A percentile compares a stretch with the other conserved stretches of the same genome.
These are phyloP conservation scores for Agapornis canus DNA, from an alignment of 2,797 vertebrate genomes.

Conservation along the genomic window DNA sequence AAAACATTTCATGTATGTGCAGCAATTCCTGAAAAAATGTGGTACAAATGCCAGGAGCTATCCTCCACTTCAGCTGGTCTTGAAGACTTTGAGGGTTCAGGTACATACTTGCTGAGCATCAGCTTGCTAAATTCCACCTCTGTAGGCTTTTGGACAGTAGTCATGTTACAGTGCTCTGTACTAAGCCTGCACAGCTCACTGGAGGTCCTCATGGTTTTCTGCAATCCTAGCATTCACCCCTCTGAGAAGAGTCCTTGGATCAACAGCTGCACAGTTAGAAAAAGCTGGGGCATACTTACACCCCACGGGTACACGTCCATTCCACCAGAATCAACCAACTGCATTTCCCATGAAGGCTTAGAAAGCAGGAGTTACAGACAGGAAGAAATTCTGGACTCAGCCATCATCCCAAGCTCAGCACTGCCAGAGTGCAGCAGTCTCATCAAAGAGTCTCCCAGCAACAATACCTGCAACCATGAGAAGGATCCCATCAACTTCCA, in stretches of 20 bases:
- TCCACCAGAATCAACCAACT: not conserved
- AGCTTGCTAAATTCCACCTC: not conserved
- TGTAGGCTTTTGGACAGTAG: not conserved
- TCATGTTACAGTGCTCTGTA: not conserved
- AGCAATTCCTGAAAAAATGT: rapidly evolving
- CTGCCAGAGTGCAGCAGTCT: not conserved
- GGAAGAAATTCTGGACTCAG: not conserved
- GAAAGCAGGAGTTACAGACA: not conserved
- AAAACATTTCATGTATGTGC: rapidly evolving
- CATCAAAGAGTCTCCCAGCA: not conserved
- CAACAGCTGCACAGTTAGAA: not conserved
- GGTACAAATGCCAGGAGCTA: not conserved
- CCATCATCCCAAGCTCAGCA: not conserved
- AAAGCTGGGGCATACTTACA: not conserved
- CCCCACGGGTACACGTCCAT: rapidly evolving
- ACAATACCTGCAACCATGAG: not conserved
- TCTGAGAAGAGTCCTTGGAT: not conserved
- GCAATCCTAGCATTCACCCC: not conserved
- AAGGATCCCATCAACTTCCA: not conserved
- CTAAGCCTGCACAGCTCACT: not conserved
- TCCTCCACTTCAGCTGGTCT: not conserved
- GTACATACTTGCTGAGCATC: not conserved
- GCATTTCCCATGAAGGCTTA: not conserved
- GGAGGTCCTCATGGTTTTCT: not conserved
- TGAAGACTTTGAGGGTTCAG: not conserved